Base-by-base conservation (phyloP, 2,113 vertebrate genomes). In the Speoplatyrhinus poulsoni region DNA sequence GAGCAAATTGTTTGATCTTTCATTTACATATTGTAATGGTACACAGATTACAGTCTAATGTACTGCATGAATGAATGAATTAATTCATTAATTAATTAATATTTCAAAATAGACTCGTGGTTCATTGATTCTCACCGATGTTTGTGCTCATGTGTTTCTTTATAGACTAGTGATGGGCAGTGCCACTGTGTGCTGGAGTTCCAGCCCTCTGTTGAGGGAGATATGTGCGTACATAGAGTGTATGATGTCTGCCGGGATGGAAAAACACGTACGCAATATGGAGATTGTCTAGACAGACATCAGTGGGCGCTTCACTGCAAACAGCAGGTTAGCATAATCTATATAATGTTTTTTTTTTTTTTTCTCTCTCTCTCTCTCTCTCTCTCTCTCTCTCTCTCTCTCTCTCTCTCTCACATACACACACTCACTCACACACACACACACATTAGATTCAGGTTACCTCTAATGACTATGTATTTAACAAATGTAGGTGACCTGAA, bases 261-360 rank as follows among this genome's bases (percentile, higher is more conserved):
- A 16, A 76, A 87, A 67, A 75, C 88, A 15, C 83, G 93, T 0
- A 94, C 92, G 48, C 95, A 96, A 69, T 87, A 96, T 3, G 95
- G 96, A 54, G 75, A 89, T 7, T 98, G 96, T 76, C 62, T 95
- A 68, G 92, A 85, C 76, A 79, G 65, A 70, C 76, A 81, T 10
- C 92, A 92, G 50, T 98, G 96, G 96, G 68, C 9, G 11, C 88
- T 64, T 5, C 91, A 96, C 78, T 98, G 96, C 67, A 85, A 90
- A 32, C 74, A 90, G 0, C 89, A 98, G 95, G 96, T 96, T 16
- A 50, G 80, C 53, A 46, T 55, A 41, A 41, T 41, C 36, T 41
- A 41, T 41, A 5, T 5, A 4, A 41, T 6, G 0, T 41, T 6
- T 41, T 41, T 7, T 41, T 6, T 41, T 41, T 1, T 41, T 4